Base-by-base conservation (phyloP, 2,113 vertebrate species). In the Xenus cinereus region DNA sequence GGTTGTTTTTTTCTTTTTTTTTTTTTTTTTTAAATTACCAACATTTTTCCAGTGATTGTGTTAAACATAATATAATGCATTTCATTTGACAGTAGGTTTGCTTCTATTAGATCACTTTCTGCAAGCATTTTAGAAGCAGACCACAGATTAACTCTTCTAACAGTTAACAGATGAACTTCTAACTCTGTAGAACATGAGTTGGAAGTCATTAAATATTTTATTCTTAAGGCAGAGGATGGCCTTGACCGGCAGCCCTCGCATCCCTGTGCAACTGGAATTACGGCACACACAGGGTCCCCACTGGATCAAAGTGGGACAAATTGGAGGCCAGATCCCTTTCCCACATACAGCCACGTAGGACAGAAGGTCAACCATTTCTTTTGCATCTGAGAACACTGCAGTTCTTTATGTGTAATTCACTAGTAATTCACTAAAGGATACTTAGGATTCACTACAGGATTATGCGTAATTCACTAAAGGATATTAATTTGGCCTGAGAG, bases 341-440 rank as follows among this genome's bases (percentile, higher is more conserved):
- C 53, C 17, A n/a, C 2, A 0, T n/a, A 5, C 0, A 2, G 19
- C 72, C 7, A 3, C 0, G 0, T 60, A 26, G 0, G 0, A 10
- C 6, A 7, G 4, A 66, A 51, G 68, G 50, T 66, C 45, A 68
- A 12, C 24, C 27, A 16, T 56, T 79, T 59, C 18, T 68, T 27
- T 56, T 78, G 23, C 62, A 7, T 43, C n/a, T 28, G 22, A 60
- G 63, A 89, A 43, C 75, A 15, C 39, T 45, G 64, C 19, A 12
- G 54, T 87, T 95, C 60, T 21, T 84, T 73, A 53, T 27, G 26
- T 73, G 45, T 67, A 81, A 89, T 74, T 88, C 72, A n/a, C 48
- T 67, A 30, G 35, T 75, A 46, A 72, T 41, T 89, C 62, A 33
- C 78, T 69, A 33, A 62, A 45, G 79, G 53, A 35, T 60, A 43